phyloP scores from a whole-genome alignment of 1,140 invertebrate genomes.

The Stegodyphus mimosarum region DNA sequence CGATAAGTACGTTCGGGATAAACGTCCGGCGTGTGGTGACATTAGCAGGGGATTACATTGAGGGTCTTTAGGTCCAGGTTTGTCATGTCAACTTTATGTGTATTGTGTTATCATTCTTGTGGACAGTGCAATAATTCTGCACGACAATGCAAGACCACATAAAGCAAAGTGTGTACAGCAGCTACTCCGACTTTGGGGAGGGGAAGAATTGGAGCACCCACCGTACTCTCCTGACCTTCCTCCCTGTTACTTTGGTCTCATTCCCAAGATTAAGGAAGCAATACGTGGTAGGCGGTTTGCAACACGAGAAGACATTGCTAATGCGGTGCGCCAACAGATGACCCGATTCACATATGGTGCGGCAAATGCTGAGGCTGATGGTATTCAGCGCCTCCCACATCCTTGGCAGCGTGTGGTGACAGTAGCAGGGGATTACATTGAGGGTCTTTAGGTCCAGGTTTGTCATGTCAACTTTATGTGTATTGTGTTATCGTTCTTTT shows the following conservation, averaged over 20 bases:
- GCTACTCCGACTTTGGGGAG: background rate
- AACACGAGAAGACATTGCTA: constrained; percentile 3
- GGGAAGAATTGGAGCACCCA: constrained; percentile 13
- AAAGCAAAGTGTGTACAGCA: constrained; percentile 3
- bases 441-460: constrained; percentile 2
- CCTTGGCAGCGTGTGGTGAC: too few species aligned
- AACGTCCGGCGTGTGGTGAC: too few species aligned
- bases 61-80: too few species aligned
- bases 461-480: constrained; percentile 10
- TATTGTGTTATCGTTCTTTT: constrained; percentile 9
- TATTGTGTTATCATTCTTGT: too few species aligned
- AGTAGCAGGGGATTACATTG: too few species aligned
- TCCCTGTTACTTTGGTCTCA: constrained; percentile 8
- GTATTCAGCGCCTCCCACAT: too few species aligned
- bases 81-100: too few species aligned
- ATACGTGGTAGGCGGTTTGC: constrained; percentile 8
- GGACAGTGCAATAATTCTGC: too few species aligned
- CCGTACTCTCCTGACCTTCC: background rate
- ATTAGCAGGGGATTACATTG: too few species aligned
- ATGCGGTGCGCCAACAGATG: background rate
- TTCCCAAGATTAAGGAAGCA: constrained; percentile 7
- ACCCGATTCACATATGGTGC: constrained; percentile 11
- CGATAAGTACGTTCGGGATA: too few species aligned
- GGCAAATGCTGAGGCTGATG: too few species aligned
- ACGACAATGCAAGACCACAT: background rate